A percentile compares a stretch with the other conserved stretches of the same genome.
Conservation (phyloP, 1,140 invertebrate species). For the Listronotus bonariensis region DNA sequence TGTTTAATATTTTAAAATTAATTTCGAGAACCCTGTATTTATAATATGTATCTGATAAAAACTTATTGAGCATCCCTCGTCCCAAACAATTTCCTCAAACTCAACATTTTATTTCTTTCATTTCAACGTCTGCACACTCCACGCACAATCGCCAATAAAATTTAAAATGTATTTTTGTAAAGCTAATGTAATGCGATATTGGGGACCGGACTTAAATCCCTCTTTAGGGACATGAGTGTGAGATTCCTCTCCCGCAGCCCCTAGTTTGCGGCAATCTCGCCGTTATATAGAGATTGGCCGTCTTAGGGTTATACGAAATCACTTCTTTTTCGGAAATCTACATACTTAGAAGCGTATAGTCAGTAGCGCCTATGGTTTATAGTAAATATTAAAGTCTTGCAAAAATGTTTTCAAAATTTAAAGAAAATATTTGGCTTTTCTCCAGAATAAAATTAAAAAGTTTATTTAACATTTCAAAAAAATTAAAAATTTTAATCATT, state of each 20-base stretch:
- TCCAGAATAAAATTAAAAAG: too few species aligned
- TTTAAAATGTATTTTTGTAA: slow-evolving; percentile 36
- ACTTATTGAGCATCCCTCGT: too few species aligned
- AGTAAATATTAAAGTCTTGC: too few species aligned
- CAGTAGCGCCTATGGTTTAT: slow-evolving; percentile 4
- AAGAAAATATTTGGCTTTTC: too few species aligned
- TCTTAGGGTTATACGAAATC: slow-evolving; percentile 22
- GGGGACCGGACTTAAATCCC: background rate
- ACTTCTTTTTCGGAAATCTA: slow-evolving; percentile 22
- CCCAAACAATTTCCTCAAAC: slow-evolving; percentile 5
- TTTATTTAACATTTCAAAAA: too few species aligned
- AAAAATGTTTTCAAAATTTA: too few species aligned
- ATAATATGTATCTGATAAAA: too few species aligned
- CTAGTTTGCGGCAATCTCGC: slow-evolving; percentile 19
- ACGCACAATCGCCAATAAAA: slow-evolving; percentile 22
- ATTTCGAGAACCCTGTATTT: too few species aligned
- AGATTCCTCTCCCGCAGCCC: background rate
- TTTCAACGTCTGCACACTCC: slow-evolving; percentile 23
- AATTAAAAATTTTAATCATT: too few species aligned
- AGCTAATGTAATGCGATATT: slow-evolving; percentile 14
- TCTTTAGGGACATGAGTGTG: background rate
- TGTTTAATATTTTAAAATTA: too few species aligned
- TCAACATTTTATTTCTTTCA: slow-evolving; percentile 46
- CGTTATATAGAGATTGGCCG: slow-evolving; percentile 13
- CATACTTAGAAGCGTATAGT: slow-evolving; percentile 4